Evolutionary conservation across 2,888 invertebrate genomes (phyloP), one percentile per base, ranked within the genome.

Genomic region (Brenthis daphne): DNA sequence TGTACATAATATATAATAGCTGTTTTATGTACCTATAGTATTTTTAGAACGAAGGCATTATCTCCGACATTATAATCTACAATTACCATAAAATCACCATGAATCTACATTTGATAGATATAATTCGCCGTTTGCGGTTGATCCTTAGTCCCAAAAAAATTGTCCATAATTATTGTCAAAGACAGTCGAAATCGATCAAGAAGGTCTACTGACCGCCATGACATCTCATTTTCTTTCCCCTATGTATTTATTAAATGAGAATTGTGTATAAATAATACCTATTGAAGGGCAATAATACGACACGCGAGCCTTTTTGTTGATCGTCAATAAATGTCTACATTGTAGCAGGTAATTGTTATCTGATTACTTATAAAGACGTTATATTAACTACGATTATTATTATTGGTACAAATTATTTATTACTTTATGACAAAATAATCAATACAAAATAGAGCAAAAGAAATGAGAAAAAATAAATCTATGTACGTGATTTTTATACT

Each of bases 221-320:
- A 80, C 76, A 77, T 78, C 78, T 77, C 76, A 81, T 82, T 83
- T 82, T 81, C 82, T 78, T 72, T 76, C 64, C 63, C 56, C 79
- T 79, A 85, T 84, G 76, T 72, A 82, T 84, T 84, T 83, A 86
- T 88, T 84, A 82, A 83, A 64, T 54, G 57, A 58, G 58, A 56
- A 65, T 64, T 61, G 47, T 57, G 14, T 54, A 43, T 57, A 65
- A 67, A 58, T 70, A 58, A 64, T 67, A 57, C 53, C 24, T 56
- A 80, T 78, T 76, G 78, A 16, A 79, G 76, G 68, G 68, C 65
- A 71, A 50, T 72, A 61, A 16, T 65, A 29, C 53, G 33, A 74
- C 65, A 69, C 65, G 65, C 65, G 51, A 69, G 43, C 13, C 29
- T 33, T 51, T 43, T 24, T 64, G 37, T 37, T 37, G 37, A 37